Evolutionary conservation across 2,888 invertebrate species (phyloP).

Genomic region (Heterodera filipjevi): DNA sequence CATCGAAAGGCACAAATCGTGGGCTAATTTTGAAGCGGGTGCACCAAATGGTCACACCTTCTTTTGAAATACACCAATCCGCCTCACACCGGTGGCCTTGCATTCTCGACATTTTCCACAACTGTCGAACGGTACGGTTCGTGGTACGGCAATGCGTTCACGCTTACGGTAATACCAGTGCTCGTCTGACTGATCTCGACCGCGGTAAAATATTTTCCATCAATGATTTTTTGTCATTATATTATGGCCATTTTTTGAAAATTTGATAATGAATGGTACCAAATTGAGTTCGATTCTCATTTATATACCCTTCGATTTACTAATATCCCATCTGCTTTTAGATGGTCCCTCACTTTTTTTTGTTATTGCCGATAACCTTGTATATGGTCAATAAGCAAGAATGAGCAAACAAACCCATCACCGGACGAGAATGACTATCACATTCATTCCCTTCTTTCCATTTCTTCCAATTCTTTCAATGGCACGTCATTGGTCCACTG

Average conservation of each 20-base stretch:
- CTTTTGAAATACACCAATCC: slow-evolving; percentile 12
- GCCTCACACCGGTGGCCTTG: slow-evolving; percentile 5
- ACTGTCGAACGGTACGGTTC: not conserved
- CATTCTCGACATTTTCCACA: slow-evolving; percentile 7
- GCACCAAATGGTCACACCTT: slow-evolving; percentile 17
- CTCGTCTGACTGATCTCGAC: slow-evolving; percentile 2
- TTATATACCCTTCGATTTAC: not conserved
- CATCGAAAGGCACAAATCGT: not conserved
- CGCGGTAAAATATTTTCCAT: slow-evolving; percentile 12
- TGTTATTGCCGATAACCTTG: not conserved
- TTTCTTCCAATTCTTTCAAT: too few relatives aligned
- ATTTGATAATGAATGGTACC: not conserved
- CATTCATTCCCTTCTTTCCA: too few relatives aligned
- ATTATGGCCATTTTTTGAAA: not conserved
- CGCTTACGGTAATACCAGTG: not conserved
- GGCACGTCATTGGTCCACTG: too few relatives aligned
- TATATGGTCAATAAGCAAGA: not conserved
- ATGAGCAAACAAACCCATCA: not conserved
- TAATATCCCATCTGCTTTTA: not conserved
- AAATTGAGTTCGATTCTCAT: not conserved
- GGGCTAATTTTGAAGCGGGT: slow-evolving; percentile 14
- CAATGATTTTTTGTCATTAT: slow-evolving; percentile 6
- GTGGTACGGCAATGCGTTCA: slow-evolving; percentile 12
- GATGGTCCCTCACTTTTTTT: not conserved
- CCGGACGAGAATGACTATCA: too few relatives aligned